Conservation (phyloP, 2,888 invertebrate species). For the Stratiomys singularior region DNA sequence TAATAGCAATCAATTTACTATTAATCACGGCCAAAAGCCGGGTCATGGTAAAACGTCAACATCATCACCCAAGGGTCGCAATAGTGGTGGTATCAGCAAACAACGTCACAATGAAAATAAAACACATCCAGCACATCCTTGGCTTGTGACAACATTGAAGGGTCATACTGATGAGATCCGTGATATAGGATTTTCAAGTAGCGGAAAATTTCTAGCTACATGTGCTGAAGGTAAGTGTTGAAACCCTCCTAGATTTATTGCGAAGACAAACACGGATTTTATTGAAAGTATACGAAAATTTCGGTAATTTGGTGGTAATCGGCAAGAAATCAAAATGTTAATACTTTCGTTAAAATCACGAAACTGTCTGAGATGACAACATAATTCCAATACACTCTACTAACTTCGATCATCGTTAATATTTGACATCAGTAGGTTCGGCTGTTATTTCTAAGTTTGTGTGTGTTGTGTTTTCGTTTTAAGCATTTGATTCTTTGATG, state of each 20-base stretch:
- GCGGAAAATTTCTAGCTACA: slow-evolving; percentile 86
- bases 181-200: slow-evolving; percentile 83
- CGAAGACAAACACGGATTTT: not conserved
- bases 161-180: slow-evolving; percentile 81
- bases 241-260: not conserved
- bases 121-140: slow-evolving; percentile 70
- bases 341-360: not conserved
- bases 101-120: slow-evolving; percentile 40
- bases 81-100: slow-evolving; percentile 34
- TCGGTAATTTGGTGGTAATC: too few species aligned
- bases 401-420: not conserved
- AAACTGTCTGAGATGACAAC: not conserved
- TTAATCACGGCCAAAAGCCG: slow-evolving; percentile 43
- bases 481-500: slow-evolving; percentile 5
- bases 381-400: not conserved
- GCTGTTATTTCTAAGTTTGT: not conserved
- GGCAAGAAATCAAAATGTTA: too few species aligned
- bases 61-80: not conserved
- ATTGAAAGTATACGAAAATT: too few species aligned
- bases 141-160: slow-evolving; percentile 83
- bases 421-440: not conserved
- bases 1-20: slow-evolving; percentile 41
- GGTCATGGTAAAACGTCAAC: slow-evolving; percentile 37
- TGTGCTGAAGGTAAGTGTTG: slow-evolving; percentile 82
- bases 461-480: slow-evolving; percentile 23